A percentile compares a stretch with the other conserved stretches of the same genome.
Evolutionary conservation across 2,113 vertebrate species (phyloP).

Genomic region (Mastomys natalensis): DNA sequence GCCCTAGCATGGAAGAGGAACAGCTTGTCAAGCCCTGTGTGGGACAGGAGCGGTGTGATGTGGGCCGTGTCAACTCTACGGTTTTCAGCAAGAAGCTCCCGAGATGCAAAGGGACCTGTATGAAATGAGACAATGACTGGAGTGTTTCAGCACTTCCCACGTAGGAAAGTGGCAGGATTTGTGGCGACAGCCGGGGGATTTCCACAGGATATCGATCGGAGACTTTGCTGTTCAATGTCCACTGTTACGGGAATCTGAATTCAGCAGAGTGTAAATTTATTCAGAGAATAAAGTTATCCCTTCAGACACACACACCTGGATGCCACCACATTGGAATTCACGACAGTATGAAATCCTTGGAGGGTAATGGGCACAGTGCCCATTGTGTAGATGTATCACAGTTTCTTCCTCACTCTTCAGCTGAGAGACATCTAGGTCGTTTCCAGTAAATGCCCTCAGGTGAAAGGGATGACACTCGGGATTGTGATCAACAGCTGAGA

Average conservation of each 20-base stretch:
- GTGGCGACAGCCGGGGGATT: rapidly evolving
- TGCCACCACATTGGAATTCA: background rate
- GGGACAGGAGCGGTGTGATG: rapidly evolving
- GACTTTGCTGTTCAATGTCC: too few species aligned
- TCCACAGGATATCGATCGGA: rapidly evolving
- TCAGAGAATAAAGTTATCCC: background rate
- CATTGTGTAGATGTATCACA: too few species aligned
- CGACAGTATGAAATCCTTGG: background rate
- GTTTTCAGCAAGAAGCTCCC: background rate
- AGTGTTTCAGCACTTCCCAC: background rate
- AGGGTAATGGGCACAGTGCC: background rate
- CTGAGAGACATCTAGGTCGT: too few species aligned
- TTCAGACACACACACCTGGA: background rate
- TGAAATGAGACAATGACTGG: rapidly evolving
- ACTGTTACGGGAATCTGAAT: background rate
- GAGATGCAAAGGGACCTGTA: background rate
- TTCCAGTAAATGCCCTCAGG: too few species aligned
- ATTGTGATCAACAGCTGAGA: rapidly evolving
- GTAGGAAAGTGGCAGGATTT: rapidly evolving
- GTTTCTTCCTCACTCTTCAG: too few species aligned
- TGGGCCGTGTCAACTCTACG: too few species aligned
- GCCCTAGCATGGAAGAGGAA: background rate
- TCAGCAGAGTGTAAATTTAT: too few species aligned
- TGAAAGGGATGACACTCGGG: too few species aligned
- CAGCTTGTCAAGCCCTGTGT: background rate